Conservation (phyloP, 2,113 vertebrate species). For the Fregetta grallaria region DNA sequence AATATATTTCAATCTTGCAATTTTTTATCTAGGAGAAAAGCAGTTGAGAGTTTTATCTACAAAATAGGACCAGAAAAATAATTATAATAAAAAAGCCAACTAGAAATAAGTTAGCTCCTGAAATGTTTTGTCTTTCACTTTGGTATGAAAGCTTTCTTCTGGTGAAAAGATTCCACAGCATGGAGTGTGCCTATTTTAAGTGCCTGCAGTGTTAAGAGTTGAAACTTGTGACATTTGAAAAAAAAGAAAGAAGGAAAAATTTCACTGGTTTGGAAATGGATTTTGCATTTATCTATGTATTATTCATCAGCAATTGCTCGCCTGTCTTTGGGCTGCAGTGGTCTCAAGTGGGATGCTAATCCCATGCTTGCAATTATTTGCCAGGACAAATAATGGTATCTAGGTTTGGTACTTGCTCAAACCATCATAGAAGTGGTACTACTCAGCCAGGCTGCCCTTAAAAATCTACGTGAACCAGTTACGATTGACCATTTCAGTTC, state of each 20-base stretch:
- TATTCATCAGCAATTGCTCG: not conserved
- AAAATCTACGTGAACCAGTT: not conserved
- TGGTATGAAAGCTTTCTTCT: not conserved
- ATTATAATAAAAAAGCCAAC: not conserved
- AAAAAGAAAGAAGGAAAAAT: not conserved
- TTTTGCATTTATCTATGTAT: not conserved
- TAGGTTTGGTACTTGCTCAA: not conserved
- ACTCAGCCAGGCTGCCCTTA: not conserved
- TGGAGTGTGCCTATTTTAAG: not conserved
- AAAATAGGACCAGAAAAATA: not conserved
- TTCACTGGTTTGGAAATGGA: not conserved
- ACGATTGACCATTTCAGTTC: not conserved
- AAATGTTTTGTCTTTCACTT: not conserved
- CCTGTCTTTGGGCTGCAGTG: not conserved
- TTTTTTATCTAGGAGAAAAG: not conserved
- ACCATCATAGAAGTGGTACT: not conserved
- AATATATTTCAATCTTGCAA: not conserved
- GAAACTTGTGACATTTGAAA: not conserved
- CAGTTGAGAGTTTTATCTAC: not conserved
- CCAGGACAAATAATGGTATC: not conserved
- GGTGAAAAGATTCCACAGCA: not conserved
- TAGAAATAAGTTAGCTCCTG: not conserved
- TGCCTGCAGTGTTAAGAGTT: not conserved
- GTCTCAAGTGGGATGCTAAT: not conserved
- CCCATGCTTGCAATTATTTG: not conserved